A percentile compares a stretch with the other conserved stretches of the same genome.
phyloP scores from a whole-genome alignment of 2,888 invertebrate genomes.

The Eupithecia abbreviata region DNA sequence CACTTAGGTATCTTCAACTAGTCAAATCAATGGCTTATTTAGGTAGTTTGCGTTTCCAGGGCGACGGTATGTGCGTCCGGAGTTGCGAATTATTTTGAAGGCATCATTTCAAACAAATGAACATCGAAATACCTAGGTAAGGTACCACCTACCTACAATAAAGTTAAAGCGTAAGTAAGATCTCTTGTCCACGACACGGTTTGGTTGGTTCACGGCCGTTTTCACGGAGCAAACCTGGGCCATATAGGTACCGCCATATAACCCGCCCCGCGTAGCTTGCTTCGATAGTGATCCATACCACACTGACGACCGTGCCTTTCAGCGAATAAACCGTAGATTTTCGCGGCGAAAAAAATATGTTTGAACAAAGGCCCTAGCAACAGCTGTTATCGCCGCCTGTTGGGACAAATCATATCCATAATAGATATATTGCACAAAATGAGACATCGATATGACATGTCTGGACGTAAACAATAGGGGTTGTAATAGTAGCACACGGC shows the following conservation, averaged over 20 bases:
- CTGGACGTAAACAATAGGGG: conserved; percentile 19
- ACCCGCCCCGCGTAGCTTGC: no score
- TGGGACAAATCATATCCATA: background rate
- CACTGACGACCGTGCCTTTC: no score
- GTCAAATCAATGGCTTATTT: background rate
- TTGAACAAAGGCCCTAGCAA: background rate
- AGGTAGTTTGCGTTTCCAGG: background rate
- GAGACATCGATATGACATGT: conserved; percentile 20
- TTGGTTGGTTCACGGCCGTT: no score
- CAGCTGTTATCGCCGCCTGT: background rate
- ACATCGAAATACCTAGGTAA: background rate
- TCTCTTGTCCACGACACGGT: no score
- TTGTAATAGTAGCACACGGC: conserved; percentile 12
- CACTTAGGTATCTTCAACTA: background rate
- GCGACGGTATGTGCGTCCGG: background rate
- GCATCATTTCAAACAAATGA: background rate
- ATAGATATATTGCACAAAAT: background rate
- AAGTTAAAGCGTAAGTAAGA: background rate
- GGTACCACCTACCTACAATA: background rate
- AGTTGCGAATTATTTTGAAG: background rate
- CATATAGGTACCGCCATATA: no score
- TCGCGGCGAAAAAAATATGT: no score
- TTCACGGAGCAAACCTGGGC: no score
- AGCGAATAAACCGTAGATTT: no score
- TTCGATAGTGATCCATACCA: no score